phyloP scores from a whole-genome alignment of 2,797 vertebrate genomes.

The Labeo calbasu region DNA sequence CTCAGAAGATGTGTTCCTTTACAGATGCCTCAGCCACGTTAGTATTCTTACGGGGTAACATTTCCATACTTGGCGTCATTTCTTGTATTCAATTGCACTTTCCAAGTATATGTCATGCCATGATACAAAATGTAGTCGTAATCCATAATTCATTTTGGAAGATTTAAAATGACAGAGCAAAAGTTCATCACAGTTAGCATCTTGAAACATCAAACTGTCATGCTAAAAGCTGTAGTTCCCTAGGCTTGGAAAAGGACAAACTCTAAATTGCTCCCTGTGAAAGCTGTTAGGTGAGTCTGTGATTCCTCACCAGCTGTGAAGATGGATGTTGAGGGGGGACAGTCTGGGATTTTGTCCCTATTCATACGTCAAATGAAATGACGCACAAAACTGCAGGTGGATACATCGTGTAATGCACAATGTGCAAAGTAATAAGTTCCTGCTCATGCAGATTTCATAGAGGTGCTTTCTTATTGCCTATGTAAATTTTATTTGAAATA shows the following conservation, averaged over 20 bases:
- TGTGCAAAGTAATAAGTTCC: constrained; percentile 13
- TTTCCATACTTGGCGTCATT: not conserved
- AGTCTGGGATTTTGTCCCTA: constrained; percentile 32
- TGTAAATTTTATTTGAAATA: not conserved
- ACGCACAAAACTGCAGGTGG: constrained; percentile 17
- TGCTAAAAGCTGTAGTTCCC: constrained; percentile 12
- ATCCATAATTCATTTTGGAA: constrained; percentile 16
- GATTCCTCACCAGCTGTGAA: constrained; percentile 25
- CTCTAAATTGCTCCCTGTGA: constrained; percentile 50
- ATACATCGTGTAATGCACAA: not conserved
- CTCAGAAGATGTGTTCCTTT: not conserved
- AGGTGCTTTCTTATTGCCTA: not conserved
- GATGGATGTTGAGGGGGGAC: constrained; percentile 12
- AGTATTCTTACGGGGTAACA: not conserved
- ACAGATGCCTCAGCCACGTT: not conserved
- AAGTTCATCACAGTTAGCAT: constrained; percentile 11
- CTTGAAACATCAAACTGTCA: constrained; percentile 24
- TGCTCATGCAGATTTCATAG: not conserved
- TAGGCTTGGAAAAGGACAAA: constrained; percentile 21
- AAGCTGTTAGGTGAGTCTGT: constrained; percentile 48
- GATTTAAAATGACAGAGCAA: not conserved
- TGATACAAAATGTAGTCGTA: not conserved
- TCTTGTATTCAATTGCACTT: not conserved
- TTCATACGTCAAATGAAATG: constrained; percentile 32
- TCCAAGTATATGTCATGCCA: not conserved